Percentiles rank a stretch among this genome's conserved stretches.
Evolutionary conservation across 2,797 vertebrate species (phyloP).

Genomic region (Scyliorhinus canicula): DNA sequence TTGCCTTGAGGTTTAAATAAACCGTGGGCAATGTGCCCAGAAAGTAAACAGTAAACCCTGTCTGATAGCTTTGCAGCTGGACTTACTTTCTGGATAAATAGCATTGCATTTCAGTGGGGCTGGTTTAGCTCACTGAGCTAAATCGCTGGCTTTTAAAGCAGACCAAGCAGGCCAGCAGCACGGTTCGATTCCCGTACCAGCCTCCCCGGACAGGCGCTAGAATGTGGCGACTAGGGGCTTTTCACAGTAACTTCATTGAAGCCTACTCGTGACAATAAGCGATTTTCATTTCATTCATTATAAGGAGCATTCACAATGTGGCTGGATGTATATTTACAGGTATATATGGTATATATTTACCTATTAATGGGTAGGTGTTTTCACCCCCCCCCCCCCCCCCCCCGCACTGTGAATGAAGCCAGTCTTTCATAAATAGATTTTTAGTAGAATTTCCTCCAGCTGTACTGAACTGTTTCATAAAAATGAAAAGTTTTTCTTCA

Average conservation of each 20-base stretch:
- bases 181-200: too few relatives aligned
- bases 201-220: too few relatives aligned
- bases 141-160: too few relatives aligned
- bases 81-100: not conserved
- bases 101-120: too few relatives aligned
- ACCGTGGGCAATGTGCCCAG: not conserved
- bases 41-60: not conserved
- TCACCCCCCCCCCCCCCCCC: not conserved
- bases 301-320: not conserved
- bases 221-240: too few relatives aligned
- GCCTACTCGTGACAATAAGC: too few relatives aligned
- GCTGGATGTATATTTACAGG: not conserved
- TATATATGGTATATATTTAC: not conserved
- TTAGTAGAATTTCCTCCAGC: not conserved
- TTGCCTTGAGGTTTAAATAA: not conserved
- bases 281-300: not conserved
- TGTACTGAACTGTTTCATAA: not conserved
- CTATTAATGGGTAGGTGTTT: not conserved
- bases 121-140: too few relatives aligned
- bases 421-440: not conserved
- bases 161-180: too few relatives aligned
- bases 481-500: not conserved
- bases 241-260: too few relatives aligned
- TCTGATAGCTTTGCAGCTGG: not conserved
- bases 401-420: not conserved